Conservation (phyloP, 2,797 vertebrate species). For the Scolopax rusticola region DNA sequence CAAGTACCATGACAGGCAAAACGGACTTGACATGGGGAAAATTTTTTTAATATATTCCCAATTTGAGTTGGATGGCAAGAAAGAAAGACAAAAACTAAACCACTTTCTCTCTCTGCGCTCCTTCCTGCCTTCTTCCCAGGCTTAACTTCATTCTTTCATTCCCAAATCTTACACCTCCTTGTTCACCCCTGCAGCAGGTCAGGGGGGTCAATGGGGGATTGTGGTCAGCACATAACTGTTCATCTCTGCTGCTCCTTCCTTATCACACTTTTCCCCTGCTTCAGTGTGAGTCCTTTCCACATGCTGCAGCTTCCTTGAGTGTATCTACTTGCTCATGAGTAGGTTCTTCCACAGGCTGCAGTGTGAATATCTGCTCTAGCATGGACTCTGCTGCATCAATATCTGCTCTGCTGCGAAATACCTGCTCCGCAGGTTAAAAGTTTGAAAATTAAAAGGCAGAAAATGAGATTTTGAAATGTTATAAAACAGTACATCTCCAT, state of each 20-base stretch:
- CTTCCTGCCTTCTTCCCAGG: neutral
- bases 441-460: neutral
- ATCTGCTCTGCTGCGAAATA: neutral
- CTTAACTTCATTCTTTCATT: neutral
- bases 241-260: neutral
- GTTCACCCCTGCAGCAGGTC: accelerated
- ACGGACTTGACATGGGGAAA: neutral
- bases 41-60: neutral
- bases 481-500: neutral
- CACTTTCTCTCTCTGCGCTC: neutral
- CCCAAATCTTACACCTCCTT: neutral
- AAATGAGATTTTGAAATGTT: neutral
- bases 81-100: neutral
- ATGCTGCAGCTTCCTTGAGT: neutral
- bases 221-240: neutral
- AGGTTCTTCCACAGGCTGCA: neutral
- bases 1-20: neutral
- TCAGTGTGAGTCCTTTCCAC: neutral
- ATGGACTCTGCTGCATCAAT: too few relatives aligned
- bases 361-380: neutral
- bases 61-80: neutral
- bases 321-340: neutral
- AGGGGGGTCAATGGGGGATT: neutral
- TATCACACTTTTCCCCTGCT: neutral
- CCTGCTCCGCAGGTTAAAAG: neutral